Base-by-base conservation (phyloP, 1,140 invertebrate genomes). In the Drosophila melanica region DNA sequence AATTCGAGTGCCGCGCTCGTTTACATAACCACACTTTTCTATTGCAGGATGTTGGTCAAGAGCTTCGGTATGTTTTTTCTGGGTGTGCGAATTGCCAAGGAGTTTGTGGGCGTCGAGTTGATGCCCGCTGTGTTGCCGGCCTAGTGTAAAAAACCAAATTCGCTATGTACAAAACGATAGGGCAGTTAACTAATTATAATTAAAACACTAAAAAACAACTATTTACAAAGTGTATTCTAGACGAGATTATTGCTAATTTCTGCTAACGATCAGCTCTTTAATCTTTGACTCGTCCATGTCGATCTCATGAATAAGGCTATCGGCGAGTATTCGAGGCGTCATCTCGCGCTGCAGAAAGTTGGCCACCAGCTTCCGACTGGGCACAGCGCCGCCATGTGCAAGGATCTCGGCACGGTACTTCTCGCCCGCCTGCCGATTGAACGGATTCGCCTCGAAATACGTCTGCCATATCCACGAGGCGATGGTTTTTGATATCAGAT, bases 381-480 rank as follows among this genome's bases (percentile, higher is more conserved):
- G 96, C 71, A 96, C 95, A 0, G 97, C 97, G 45, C 98, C 98
- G n/a, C 98, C 98, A 91, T 98, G 95, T 4, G 94, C 93, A 10
- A 99, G 93, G 64, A 98, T 95, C 84, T 97, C 95, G 1, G 92
- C 84, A 33, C 97, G 92, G 82, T 97, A 98, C 64, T 93, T 93
- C 77, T 97, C 95, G 2, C 98, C 98, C 18, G 95, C 94, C 23
- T 87, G 76, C 9, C 96, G 93, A 90, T 93, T 95, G 30, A 99
- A 95, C 0, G 98, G 98, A 92, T 98, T 95, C 0, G 93, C 89
- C 84, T 95, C 94, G 86, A 99, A 99, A 85, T 96, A 96, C 16
- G 94, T 94, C 80, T 97, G 95, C 98, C 98, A 99, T 71, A 99
- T 98, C 93, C 95, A 95, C 27, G 97, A 96, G 0, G 98, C 98